Evolutionary conservation across 2,888 invertebrate genomes (phyloP), one percentile per base, ranked within the genome.

Genomic region (Synergus gifuensis): DNA sequence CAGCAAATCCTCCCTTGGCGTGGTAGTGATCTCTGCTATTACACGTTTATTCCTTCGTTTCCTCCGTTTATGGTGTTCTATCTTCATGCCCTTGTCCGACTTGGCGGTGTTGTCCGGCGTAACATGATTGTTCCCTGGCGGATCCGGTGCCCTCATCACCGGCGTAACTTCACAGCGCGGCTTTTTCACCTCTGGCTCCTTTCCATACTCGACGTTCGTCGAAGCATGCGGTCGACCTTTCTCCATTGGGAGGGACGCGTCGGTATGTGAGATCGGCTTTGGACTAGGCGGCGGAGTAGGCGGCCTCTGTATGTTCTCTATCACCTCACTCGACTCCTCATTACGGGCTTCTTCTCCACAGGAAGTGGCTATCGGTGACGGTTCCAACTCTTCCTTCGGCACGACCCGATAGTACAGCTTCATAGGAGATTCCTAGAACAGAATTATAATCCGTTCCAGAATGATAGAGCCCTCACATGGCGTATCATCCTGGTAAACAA

Each of bases 101-200:
- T 85, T 89, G 1, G 82, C 54, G 4, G 80, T 62, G 64, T 82
- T 78, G 14, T 79, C 77, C 16, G 54, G 18, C 49, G 73, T n/a
- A 73, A 54, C 85, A n/a, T 77, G 84, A 11, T 79, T 80, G 1
- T 79, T 83, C 67, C 82, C 82, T 8, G 81, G 81, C 4, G 77
- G 73, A 28, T 90, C 90, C 0, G 88, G 89, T 1, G 89, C 85
- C 49, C 90, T 85, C 86, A 91, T 87, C 1, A 91, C 88, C 0
- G 91, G 91, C 0, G 90, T 90, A 14, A 91, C 91, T 77, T 91
- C 90, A 83, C 91, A 91, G 12, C 90, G 90, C 3, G 91, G 91
- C 63, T 91, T 91, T 81, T 89, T 90, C 12, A 87, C 80, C 78
- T 89, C 89, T 7, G 83, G 81, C 76, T 88, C 88, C 77, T 88